Base-by-base conservation (phyloP, 1,140 invertebrate species). In the Antheraea mylitta region DNA sequence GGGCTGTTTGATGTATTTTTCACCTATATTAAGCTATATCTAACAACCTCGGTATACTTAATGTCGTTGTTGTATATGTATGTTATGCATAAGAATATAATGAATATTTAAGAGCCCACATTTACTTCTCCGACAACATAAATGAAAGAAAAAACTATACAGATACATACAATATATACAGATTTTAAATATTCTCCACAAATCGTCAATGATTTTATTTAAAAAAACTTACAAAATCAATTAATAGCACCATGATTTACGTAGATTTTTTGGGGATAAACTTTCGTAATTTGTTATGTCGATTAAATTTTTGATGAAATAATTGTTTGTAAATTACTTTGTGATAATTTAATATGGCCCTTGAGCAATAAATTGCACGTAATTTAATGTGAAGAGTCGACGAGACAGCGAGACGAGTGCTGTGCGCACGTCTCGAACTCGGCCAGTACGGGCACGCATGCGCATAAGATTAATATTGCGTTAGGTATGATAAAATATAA, bases 271-370 rank as follows among this genome's bases (percentile, higher is more conserved):
- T 42, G 1, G 11, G 45, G 10, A 60, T 38, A 60, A 30, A 11
- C 58, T 13, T 60, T 58, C 13, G 60, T 65, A 70, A 73, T 42
- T 71, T 71, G 68, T 75, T 66, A 72, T 66, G 70, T 22, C 72
- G 68, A 72, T 61, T 75, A 75, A 73, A 70, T 70, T 78, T 79
- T 76, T 79, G 72, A 80, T 84, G 76, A 82, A 74, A 79, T 85
- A 85, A 82, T 84, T 80, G 74, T 82, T 83, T 79, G 76, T 64
- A 81, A 86, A 85, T 83, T 76, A 79, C 74, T 78, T 74, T 76
- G 81, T 75, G 78, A 81, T 81, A 83, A 84, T 84, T 71, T 79
- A 79, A 72, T 73, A 71, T 76, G 74, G 73, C 71, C 77, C 71
- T 75, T 77, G 73, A 70, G 76, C 71, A 77, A 80, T 82, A 86